phyloP scores from a whole-genome alignment of 1,140 invertebrate genomes.

The Wasmannia auropunctata region DNA sequence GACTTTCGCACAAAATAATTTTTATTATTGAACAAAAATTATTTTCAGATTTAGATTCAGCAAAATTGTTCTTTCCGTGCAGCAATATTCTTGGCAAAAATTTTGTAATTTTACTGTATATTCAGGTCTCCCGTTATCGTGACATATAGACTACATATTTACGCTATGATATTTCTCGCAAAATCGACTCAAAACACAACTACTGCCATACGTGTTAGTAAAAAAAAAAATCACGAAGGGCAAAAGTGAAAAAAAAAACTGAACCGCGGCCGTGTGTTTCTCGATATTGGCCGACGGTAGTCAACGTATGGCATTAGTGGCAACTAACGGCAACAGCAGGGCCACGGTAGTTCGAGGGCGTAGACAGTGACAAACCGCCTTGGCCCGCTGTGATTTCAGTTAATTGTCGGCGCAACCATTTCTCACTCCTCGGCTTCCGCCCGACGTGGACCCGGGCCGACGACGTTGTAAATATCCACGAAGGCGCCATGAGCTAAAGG shows the following conservation, averaged over 20 bases:
- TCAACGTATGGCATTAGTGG: slow-evolving; percentile 52
- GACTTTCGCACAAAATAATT: no score
- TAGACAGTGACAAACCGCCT: slow-evolving; percentile 79
- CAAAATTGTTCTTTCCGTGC: no score
- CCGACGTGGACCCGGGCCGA: slow-evolving; percentile 48
- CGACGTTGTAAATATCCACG: slow-evolving; percentile 77
- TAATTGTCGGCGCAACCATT: slow-evolving; percentile 79
- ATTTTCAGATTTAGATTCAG: no score
- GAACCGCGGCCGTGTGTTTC: neutral
- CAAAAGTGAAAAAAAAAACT: neutral
- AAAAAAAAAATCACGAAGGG: neutral
- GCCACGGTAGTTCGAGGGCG: slow-evolving; percentile 66
- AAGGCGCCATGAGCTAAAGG: slow-evolving; percentile 74
- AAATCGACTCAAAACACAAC: neutral
- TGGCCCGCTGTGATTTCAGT: slow-evolving; percentile 79
- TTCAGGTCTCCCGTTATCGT: neutral
- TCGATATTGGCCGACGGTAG: slow-evolving; percentile 34
- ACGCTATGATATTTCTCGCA: neutral
- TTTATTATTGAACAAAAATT: no score
- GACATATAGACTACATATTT: neutral
- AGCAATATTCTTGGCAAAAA: neutral
- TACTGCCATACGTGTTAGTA: no score
- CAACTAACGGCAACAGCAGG: slow-evolving; percentile 64
- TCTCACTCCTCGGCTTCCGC: slow-evolving; percentile 75
- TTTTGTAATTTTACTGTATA: neutral